Percentiles rank a stretch among this genome's conserved stretches.
phyloP scores from a whole-genome alignment of 2,888 invertebrate species.

The Carcina quercana region DNA sequence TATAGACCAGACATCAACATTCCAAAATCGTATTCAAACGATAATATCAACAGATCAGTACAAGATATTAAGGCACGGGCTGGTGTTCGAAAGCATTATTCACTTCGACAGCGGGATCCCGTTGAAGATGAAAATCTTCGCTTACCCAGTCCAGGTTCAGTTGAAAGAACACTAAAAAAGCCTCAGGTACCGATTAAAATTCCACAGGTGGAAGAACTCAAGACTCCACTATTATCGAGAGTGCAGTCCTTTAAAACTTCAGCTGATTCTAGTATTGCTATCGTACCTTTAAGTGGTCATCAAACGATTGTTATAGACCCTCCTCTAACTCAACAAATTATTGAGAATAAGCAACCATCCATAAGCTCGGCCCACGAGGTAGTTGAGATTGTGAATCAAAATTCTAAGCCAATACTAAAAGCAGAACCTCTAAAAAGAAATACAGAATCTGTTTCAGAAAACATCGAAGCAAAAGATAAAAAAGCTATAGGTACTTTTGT shows the following conservation, averaged over 20 bases:
- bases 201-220: conserved; percentile 35
- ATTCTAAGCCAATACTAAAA: too few species aligned
- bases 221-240: conserved; percentile 50
- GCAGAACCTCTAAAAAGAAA: conserved; percentile 11
- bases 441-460: conserved; percentile 21
- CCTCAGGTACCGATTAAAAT: conserved; percentile 23
- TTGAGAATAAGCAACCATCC: conserved; percentile 8
- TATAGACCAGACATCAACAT: conserved; percentile 45
- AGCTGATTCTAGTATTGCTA: conserved; percentile 60
- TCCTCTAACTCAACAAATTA: conserved; percentile 39
- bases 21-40: conserved; percentile 54
- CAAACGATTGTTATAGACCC: conserved; percentile 71
- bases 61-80: conserved; percentile 34
- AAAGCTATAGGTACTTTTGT: conserved; percentile 14
- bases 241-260: conserved; percentile 66
- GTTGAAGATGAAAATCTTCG: conserved; percentile 46
- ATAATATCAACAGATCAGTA: conserved; percentile 42
- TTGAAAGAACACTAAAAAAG: conserved; percentile 36
- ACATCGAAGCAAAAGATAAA: conserved; percentile 23
- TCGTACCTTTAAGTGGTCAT: conserved; percentile 67
- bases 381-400: too few species aligned
- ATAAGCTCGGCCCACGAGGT: conserved; percentile 13
- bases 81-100: conserved; percentile 64
- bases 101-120: conserved; percentile 63
- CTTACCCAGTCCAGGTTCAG: conserved; percentile 53